Base-by-base conservation (phyloP, 2,797 vertebrate genomes). In the Tenualosa thibaudeaui region DNA sequence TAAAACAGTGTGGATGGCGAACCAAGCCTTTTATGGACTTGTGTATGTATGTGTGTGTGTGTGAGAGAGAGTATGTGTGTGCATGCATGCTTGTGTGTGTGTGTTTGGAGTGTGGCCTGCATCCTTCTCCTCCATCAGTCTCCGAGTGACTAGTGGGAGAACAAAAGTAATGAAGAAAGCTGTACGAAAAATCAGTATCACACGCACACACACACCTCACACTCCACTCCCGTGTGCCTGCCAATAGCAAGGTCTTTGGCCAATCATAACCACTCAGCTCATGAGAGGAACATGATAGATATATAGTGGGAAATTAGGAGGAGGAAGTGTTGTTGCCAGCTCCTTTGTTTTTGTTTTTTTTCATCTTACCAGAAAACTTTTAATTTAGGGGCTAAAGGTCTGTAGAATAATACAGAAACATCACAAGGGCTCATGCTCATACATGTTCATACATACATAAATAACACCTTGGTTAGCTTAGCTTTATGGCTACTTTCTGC, bases 21-120 rank as follows among this genome's bases (percentile, higher is more conserved):
- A 43, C 81, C 85, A 19, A n/a, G 81, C 93, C 93, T 89, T 94
- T 93, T 92, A 95, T 89, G 94, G 94, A 60, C 75, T 86, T 86
- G 68, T 75, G 68, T 37, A 8, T 68, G 24, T 13, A 68, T 3
- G 10, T 68, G 24, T 68, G n/a, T 24, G 24, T 26, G 24, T 65
- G 62, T 53, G 51, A 37, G 12, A 3, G 31, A 3, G n/a, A 24
- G 58, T 62, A 4, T 56, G 54, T 19, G 15, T 56, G 56, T 65
- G 56, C 26, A 24, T 22, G 5, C 22, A 24, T 53, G 51, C 13
- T 2, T 65, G 56, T 68, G 62, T 22, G 5, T 58, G 62, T 65
- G 24, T 65, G 62, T 65, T 13, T 31, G 62, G 62, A 65, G 62
- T 31, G 62, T 3, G 62, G 26, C 8, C 62, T 31, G 24, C 62